A percentile compares a stretch with the other conserved stretches of the same genome.
These are phyloP conservation scores for Patiria pectinifera DNA, from an alignment of 53 echinoderm and acorn worm species.

Conservation along the genomic window DNA sequence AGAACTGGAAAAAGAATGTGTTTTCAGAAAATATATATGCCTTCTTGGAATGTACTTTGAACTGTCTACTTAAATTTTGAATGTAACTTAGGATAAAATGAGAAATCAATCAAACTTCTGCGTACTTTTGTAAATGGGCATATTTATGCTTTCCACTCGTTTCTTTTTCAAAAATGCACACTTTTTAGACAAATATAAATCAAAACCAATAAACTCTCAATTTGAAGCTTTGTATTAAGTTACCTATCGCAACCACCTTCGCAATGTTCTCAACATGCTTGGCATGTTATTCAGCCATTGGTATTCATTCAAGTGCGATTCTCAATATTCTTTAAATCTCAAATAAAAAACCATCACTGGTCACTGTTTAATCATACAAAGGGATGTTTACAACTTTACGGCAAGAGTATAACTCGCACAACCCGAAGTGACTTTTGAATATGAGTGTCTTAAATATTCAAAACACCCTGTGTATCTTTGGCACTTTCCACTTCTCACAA, in stretches of 20 bases:
- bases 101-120: background rate
- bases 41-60: constrained; percentile 1
- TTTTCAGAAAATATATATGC: background rate
- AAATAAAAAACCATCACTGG: background rate
- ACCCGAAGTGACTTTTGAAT: background rate
- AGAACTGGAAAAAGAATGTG: background rate
- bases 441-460: background rate
- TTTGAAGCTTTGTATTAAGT: constrained; percentile 57
- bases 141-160: constrained; percentile 44
- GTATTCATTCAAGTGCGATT: background rate
- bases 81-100: background rate
- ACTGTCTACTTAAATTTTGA: background rate
- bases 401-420: background rate
- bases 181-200: constrained; percentile 42
- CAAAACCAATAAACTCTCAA: constrained; percentile 34
- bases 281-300: background rate
- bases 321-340: background rate
- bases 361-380: background rate
- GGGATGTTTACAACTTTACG: background rate
- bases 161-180: background rate
- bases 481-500: background rate
- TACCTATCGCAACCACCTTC: constrained; percentile 14
- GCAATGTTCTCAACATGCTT: background rate
- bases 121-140: background rate
- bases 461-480: background rate